These are phyloP conservation scores for Polypterus bichir DNA, from an alignment of 2,113 vertebrate genomes.

Conservation along the genomic window DNA sequence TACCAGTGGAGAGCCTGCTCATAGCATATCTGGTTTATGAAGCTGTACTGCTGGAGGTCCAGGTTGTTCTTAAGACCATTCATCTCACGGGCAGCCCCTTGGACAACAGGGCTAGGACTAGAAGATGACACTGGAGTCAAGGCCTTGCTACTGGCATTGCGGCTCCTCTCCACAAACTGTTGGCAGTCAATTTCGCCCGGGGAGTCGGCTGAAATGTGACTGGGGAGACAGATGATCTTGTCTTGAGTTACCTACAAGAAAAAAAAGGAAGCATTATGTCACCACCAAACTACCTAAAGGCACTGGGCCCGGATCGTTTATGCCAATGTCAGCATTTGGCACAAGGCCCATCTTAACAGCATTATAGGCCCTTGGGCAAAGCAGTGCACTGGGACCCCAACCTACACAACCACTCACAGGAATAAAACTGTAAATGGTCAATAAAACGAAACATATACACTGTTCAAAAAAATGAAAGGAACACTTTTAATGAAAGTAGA, in stretches of 20 bases:
- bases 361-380: too few relatives aligned
- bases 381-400: too few relatives aligned
- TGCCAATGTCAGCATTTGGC: too few relatives aligned
- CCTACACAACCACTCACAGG: too few relatives aligned
- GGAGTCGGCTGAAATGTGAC: slow-evolving; percentile 38
- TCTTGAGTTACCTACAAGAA: slow-evolving; percentile 69
- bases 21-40: slow-evolving; percentile 78
- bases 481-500: too few relatives aligned
- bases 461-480: too few relatives aligned
- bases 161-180: slow-evolving; percentile 34
- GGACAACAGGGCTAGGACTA: slow-evolving; percentile 20
- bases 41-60: slow-evolving; percentile 76
- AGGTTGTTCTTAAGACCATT: slow-evolving; percentile 62
- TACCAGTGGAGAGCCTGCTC: slow-evolving; percentile 77
- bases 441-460: too few relatives aligned
- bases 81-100: slow-evolving; percentile 30
- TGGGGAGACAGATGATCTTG: slow-evolving; percentile 77
- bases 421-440: too few relatives aligned
- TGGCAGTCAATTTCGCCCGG: slow-evolving; percentile 45
- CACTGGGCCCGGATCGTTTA: too few relatives aligned
- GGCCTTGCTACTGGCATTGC: slow-evolving; percentile 25
- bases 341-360: too few relatives aligned
- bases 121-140: slow-evolving; percentile 17
- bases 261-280: neutral
- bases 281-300: too few relatives aligned